Percentiles rank a stretch among this genome's conserved stretches.
Conservation (phyloP, 2,113 vertebrate genomes). For the Herpetotheres cachinnans region DNA sequence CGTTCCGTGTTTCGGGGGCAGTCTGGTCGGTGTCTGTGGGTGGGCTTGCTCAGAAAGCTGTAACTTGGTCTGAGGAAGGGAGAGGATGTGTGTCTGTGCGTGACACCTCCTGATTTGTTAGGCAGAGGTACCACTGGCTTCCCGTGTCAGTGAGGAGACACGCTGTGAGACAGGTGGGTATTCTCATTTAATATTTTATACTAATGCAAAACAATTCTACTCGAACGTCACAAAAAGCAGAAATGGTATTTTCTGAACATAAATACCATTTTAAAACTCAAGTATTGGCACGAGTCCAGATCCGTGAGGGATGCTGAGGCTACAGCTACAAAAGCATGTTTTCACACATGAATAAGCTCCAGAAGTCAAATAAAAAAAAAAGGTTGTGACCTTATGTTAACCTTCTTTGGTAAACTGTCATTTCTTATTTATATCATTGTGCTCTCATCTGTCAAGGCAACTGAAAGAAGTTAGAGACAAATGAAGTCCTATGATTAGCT, state of each 20-base stretch:
- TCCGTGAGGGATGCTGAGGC: not conserved
- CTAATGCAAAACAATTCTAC: not conserved
- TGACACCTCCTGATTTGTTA: not conserved
- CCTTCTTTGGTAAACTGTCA: conserved; percentile 52
- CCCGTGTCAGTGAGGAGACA: not conserved
- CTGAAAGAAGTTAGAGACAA: not conserved
- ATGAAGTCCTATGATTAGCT: conserved; percentile 20
- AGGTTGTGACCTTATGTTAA: not conserved
- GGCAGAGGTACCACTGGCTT: not conserved
- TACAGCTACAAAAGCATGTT: not conserved
- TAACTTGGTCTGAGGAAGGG: not conserved
- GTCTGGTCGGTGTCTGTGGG: not conserved
- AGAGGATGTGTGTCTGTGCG: not conserved
- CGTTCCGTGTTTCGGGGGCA: not conserved
- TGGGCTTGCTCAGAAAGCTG: not conserved
- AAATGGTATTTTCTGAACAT: not conserved
- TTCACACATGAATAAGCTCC: conserved; percentile 33
- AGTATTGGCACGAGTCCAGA: not conserved
- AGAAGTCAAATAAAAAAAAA: conserved; percentile 48
- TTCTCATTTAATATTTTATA: not conserved
- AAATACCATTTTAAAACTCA: not conserved
- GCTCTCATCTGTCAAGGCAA: conserved; percentile 33
- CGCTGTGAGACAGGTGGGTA: not conserved
- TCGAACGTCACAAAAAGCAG: not conserved
- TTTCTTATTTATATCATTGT: conserved; percentile 44